Evolutionary conservation across 2,888 invertebrate genomes (phyloP).

Genomic region (Temnothorax unifasciatus): DNA sequence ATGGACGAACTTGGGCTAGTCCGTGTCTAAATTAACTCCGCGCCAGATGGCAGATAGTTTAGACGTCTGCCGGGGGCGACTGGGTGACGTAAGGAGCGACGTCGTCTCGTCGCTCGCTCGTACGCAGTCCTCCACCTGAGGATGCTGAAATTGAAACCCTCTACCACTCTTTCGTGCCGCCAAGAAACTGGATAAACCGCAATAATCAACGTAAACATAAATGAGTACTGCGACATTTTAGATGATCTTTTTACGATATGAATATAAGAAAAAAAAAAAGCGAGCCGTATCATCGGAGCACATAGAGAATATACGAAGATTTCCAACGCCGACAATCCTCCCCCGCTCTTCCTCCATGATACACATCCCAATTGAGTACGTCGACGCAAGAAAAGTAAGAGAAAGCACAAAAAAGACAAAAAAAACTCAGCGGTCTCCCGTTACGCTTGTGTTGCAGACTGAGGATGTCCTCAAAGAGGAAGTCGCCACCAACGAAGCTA

Average conservation of each 20-base stretch:
- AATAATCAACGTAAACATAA: not conserved
- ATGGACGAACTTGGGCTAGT: slow-evolving; percentile 75
- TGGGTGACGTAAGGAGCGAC: slow-evolving; percentile 70
- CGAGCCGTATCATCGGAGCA: slow-evolving; percentile 9
- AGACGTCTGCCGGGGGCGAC: slow-evolving; percentile 46
- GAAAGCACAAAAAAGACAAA: slow-evolving; percentile 37
- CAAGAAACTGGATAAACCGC: not conserved
- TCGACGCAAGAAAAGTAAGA: slow-evolving; percentile 10
- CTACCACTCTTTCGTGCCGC: not conserved
- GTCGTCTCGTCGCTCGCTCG: slow-evolving; percentile 52
- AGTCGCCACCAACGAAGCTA: slow-evolving; percentile 97
- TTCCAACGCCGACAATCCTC: slow-evolving; percentile 50
- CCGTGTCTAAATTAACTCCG: slow-evolving; percentile 80
- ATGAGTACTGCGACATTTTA: not conserved
- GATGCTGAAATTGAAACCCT: slow-evolving; percentile 15
- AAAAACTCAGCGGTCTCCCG: slow-evolving; percentile 50
- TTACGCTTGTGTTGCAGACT: slow-evolving; percentile 89
- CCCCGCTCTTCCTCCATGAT: slow-evolving; percentile 34
- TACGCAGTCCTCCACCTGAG: slow-evolving; percentile 58
- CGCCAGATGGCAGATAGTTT: slow-evolving; percentile 71
- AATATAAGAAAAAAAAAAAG: slow-evolving; percentile 12
- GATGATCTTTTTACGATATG: not conserved
- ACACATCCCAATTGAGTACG: slow-evolving; percentile 24
- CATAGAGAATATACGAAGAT: slow-evolving; percentile 31
- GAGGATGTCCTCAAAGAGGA: slow-evolving; percentile 98